Percentiles rank a stretch among this genome's conserved stretches.
phyloP scores from a whole-genome alignment of 2,888 invertebrate species.

The Luperina testacea region DNA sequence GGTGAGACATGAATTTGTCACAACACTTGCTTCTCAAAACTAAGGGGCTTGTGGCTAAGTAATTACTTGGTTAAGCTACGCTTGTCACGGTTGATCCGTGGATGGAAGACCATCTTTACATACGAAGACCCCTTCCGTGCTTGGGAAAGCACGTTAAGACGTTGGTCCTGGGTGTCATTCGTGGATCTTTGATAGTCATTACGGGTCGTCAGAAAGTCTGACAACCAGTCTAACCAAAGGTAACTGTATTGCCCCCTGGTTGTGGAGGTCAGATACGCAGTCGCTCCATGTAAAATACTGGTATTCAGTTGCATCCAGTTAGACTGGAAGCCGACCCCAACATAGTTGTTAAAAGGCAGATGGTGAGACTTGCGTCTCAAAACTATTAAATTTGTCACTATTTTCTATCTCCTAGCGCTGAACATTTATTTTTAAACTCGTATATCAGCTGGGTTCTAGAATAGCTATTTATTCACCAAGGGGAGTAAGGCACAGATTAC shows the following conservation, averaged over 20 bases:
- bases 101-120: too few species aligned
- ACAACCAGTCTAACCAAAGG: neutral
- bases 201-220: neutral
- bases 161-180: too few species aligned
- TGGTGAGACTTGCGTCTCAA: neutral
- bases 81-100: too few species aligned
- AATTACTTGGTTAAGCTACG: too few species aligned
- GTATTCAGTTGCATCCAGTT: neutral
- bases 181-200: too few species aligned
- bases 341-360: neutral
- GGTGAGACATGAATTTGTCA: neutral
- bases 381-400: constrained; percentile 28
- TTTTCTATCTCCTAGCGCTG: neutral
- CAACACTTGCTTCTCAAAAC: neutral
- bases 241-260: neutral
- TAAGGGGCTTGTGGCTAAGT: too few species aligned
- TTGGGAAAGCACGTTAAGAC: too few species aligned
- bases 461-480: too few species aligned
- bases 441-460: constrained; percentile 47
- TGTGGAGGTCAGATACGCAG: neutral
- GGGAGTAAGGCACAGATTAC: too few species aligned
- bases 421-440: constrained; percentile 51
- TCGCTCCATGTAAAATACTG: neutral
- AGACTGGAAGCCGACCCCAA: neutral
- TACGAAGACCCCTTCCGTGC: too few species aligned